A percentile compares a stretch with the other conserved stretches of the same genome.
Conservation (phyloP, 2,113 vertebrate genomes). For the Natator depressus region DNA sequence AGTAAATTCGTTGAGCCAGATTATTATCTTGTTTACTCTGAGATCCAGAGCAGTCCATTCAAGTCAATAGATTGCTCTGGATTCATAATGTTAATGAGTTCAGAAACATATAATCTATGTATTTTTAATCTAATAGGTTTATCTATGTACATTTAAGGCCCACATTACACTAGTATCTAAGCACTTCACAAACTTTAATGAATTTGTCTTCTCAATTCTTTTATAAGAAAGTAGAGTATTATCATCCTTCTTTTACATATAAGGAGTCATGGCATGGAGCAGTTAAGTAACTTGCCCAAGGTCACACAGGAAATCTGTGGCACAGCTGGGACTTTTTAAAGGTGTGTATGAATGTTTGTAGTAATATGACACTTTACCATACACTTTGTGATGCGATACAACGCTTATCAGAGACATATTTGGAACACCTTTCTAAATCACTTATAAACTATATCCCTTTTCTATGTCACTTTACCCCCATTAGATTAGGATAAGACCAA, state of each 20-base stretch:
- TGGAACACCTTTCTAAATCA: not conserved
- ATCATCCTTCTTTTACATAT: not conserved
- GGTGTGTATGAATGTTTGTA: not conserved
- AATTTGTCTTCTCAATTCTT: not conserved
- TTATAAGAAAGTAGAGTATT: not conserved
- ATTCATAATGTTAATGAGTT: not conserved
- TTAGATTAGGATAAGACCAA: not conserved
- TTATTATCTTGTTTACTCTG: not conserved
- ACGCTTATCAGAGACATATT: not conserved
- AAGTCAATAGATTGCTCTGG: not conserved
- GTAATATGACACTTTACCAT: not conserved
- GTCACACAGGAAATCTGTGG: not conserved
- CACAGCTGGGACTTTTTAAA: not conserved
- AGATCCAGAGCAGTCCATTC: not conserved
- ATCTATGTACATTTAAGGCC: not conserved
- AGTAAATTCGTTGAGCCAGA: not conserved
- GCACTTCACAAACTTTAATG: not conserved
- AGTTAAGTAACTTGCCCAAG: not conserved
- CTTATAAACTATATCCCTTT: not conserved
- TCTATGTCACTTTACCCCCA: not conserved
- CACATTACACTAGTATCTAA: not conserved
- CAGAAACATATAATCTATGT: not conserved
- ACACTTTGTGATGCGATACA: not conserved
- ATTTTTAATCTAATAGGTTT: not conserved
- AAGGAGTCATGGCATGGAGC: not conserved